Evolutionary conservation across 2,888 invertebrate species (phyloP).

Genomic region (Ditula angustiorana): DNA sequence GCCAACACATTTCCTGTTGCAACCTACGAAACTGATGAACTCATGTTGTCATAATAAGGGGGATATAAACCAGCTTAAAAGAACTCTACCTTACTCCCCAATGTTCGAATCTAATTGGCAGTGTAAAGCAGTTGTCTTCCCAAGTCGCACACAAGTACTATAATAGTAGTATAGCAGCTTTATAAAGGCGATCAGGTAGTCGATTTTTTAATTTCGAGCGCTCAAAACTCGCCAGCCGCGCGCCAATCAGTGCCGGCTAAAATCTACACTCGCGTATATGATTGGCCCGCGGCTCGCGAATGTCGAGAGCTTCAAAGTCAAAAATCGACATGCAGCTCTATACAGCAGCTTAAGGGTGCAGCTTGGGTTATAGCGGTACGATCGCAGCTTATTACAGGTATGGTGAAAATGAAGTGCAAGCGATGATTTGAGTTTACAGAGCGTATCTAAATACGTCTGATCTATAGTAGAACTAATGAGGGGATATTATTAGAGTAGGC

Average conservation of each 20-base stretch:
- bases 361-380: conserved; percentile 22
- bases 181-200: no score
- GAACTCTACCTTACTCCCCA: conserved; percentile 11
- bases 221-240: no score
- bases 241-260: no score
- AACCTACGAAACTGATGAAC: conserved; percentile 42
- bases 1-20: conserved; percentile 56
- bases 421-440: conserved; percentile 33
- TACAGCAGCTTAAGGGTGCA: no score
- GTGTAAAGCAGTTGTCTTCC: not conserved
- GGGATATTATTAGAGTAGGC: conserved; percentile 15
- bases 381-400: conserved; percentile 28
- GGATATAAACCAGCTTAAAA: conserved; percentile 27
- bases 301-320: no score
- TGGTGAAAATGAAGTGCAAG: conserved; percentile 30
- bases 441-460: conserved; percentile 20
- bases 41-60: conserved; percentile 35
- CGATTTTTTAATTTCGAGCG: no score
- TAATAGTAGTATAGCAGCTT: no score
- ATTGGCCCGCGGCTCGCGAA: no score
- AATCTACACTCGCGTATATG: no score
- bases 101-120: not conserved
- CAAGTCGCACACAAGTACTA: no score
- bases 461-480: conserved; percentile 27
- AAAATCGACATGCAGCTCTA: no score